Evolutionary conservation across 2,797 vertebrate genomes (phyloP), one percentile per base, ranked within the genome.

Genomic region (Clarias platycephalus): DNA sequence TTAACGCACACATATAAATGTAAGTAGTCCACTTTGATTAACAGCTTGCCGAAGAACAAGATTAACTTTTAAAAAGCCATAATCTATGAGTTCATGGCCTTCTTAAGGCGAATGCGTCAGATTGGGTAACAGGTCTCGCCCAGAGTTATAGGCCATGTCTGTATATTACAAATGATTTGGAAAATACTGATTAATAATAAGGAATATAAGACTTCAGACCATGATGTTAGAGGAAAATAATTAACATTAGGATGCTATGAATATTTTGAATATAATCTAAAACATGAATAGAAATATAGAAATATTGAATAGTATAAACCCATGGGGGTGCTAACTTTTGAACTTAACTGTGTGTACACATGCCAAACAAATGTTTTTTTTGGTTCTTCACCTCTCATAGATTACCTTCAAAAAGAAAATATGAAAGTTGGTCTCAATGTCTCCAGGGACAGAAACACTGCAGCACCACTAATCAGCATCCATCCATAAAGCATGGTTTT

Each of bases 401-500:
- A 79, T 22, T 18, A 53, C 85, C 85, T 82, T 82, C 71, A 87
- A 62, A 13, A 20, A 82, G 53, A 76, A 67, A 5, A 57, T 22
- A 75, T 55, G 62, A 60, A 16, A 77, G 72, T 37, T 83, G 64
- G 78, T 85, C 53, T 85, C 37, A 31, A 28, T 80, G 82, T 82
- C 74, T 81, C 18, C 2, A 13, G 63, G 58, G 81, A 53, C 71
- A 53, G 7, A 84, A 79, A 71, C 81, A 57, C 0, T 8, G 5
- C 26, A 10, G 28, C 12, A 53, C n/a, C 74, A 40, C 58, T 70
- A 62, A n/a, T 22, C 12, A 24, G 49, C 49, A 72, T 72, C 37
- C 22, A n/a, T 28, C 37, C 31, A 62, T 49, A 49, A 49, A 49
- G 66, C 66, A 68, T 75, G 79, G 26, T 37, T 55, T 18, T 15